Conservation (phyloP, 2,888 invertebrate species). For the Stratiomys singularior region DNA sequence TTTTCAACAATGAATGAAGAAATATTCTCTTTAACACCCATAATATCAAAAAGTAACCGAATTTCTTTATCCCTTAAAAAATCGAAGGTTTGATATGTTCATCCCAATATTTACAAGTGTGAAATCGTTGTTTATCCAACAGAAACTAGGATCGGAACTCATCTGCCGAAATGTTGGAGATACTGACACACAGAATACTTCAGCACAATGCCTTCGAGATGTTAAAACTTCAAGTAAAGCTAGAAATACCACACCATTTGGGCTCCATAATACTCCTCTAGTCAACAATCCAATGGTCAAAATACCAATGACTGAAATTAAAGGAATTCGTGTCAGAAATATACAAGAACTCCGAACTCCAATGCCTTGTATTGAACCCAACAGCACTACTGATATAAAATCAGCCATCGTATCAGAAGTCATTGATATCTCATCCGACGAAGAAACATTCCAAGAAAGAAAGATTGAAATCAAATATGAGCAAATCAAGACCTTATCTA, state of each 20-base stretch:
- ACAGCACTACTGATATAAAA: not conserved
- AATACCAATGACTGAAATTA: not conserved
- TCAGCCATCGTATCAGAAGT: not conserved
- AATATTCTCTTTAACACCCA: conserved; percentile 24
- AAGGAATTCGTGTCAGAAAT: not conserved
- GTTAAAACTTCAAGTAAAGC: too few relatives aligned
- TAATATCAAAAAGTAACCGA: not conserved
- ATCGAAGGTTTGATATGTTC: conserved; percentile 14
- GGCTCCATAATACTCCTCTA: too few relatives aligned
- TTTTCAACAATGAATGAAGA: not conserved
- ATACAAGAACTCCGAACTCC: not conserved
- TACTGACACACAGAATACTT: too few relatives aligned
- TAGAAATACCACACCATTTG: too few relatives aligned
- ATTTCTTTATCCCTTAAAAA: conserved; percentile 17
- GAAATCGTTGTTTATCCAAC: not conserved
- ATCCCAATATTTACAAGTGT: not conserved
- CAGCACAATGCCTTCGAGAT: too few relatives aligned
- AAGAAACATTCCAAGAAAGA: conserved; percentile 1
- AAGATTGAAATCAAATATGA: not conserved
- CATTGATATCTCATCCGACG: conserved; percentile 27
- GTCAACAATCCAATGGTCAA: not conserved
- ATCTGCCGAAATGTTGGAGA: too few relatives aligned
- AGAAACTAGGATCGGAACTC: too few relatives aligned
- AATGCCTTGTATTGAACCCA: not conserved
- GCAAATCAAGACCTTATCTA: not conserved